phyloP scores from a whole-genome alignment of 2,113 vertebrate genomes.

The Engystomops pustulosus region DNA sequence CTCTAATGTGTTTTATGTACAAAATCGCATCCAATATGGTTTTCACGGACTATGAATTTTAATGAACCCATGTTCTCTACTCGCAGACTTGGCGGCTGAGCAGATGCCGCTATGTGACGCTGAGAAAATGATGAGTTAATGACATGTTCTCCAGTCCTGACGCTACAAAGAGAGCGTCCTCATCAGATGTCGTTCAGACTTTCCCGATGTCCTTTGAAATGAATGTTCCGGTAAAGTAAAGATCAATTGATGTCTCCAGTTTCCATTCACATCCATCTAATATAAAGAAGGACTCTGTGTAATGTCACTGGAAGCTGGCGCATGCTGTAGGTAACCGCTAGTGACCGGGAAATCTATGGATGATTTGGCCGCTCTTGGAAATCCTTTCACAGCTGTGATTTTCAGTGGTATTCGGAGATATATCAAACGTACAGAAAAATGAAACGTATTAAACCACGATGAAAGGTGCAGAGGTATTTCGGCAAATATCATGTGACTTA shows the following conservation, averaged over 20 bases:
- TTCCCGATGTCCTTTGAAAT: slow-evolving; percentile 33
- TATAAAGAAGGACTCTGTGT: slow-evolving; percentile 24
- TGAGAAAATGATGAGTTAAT: slow-evolving; percentile 53
- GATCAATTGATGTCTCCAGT: slow-evolving; percentile 24
- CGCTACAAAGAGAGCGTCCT: not conserved
- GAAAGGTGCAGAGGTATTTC: slow-evolving; percentile 42
- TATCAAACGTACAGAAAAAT: slow-evolving; percentile 30
- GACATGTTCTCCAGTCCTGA: not conserved
- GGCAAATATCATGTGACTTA: slow-evolving; percentile 46
- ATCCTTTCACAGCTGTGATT: slow-evolving; percentile 45
- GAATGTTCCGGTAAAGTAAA: slow-evolving; percentile 29
- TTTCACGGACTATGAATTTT: slow-evolving; percentile 60
- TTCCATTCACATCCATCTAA: slow-evolving; percentile 6
- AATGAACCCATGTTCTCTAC: slow-evolving; percentile 54
- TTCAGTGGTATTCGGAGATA: slow-evolving; percentile 25
- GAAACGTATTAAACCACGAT: slow-evolving; percentile 50
- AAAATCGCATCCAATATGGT: slow-evolving; percentile 19
- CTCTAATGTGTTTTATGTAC: slow-evolving; percentile 44
- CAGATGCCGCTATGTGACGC: slow-evolving; percentile 57
- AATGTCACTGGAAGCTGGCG: not conserved
- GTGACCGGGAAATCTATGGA: slow-evolving; percentile 36
- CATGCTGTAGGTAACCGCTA: slow-evolving; percentile 35
- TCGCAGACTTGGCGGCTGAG: slow-evolving; percentile 42
- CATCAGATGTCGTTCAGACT: slow-evolving; percentile 20
- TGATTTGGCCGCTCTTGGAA: slow-evolving; percentile 29